Evolutionary conservation across 1,140 invertebrate genomes (phyloP), one percentile per base, ranked within the genome.

Genomic region (Wiebesia pumilae): DNA sequence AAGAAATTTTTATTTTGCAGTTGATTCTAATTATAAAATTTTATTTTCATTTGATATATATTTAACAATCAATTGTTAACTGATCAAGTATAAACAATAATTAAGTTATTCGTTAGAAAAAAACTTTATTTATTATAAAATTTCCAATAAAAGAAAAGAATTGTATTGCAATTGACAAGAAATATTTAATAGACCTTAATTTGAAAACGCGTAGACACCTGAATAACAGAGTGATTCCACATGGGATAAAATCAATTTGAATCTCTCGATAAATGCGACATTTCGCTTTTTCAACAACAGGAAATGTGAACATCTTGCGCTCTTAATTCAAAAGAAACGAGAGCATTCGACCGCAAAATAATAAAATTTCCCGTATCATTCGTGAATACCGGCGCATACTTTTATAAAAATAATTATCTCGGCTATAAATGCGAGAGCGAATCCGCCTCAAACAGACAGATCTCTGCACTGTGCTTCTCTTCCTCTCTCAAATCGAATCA

Each of bases 311-410:
- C 71, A n/a, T 43, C 71, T 75, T 14, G 1, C 21, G 21, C 35
- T n/a, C n/a, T 75, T n/a, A 75, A 43, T 75, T 75, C 9, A 9
- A 43, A 75, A 75, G 40, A 27, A 75, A n/a, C n/a, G 71, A 75
- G 54, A 80, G 54, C 35, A 38, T 21, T 33, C 24, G 2, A 33
- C 58, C 24, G 43, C 7, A 67, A 65, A 67, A 67, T 67, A 67
- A 81, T 81, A 67, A 81, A 81, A 3, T 30, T 67, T 47, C 38
- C 62, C 35, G 14, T 80, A 80, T 80, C 21, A 62, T 33, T 30
- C 51, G 4, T 43, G 71, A 75, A 75, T 43, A 43, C 21, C 6
- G 14, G 14, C 75, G 40, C 47, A 24, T 38, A 69, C 38, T 0
- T 10, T 19, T 69, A 24, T 27, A 21, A 33, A 51, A 69, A 71